phyloP scores from a whole-genome alignment of 2,888 invertebrate species.

The Elysia crispata region DNA sequence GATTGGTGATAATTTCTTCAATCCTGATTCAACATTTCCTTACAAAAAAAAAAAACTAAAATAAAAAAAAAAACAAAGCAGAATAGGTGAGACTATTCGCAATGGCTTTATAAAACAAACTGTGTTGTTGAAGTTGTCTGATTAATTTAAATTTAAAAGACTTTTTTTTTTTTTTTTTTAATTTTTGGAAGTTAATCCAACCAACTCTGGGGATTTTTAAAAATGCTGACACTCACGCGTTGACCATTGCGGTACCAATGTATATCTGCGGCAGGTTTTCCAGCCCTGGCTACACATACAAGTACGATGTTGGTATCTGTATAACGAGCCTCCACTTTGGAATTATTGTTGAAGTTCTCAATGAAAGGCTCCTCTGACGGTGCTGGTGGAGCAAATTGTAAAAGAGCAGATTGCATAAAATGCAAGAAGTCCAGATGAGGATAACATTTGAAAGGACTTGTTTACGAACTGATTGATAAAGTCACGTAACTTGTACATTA shows the following conservation, averaged over 20 bases:
- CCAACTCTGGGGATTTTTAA: background rate
- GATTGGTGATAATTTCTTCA: too few relatives aligned
- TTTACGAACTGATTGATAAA: background rate
- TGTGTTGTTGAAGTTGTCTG: too few relatives aligned
- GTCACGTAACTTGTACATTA: background rate
- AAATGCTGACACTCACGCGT: conserved; percentile 80
- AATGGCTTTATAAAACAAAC: too few relatives aligned
- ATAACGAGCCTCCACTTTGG: conserved; percentile 86
- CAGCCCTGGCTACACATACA: conserved; percentile 93
- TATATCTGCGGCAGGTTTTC: conserved; percentile 91
- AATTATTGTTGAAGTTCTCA: conserved; percentile 92
- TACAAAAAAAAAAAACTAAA: too few relatives aligned
- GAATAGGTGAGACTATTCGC: too few relatives aligned
- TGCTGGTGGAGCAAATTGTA: conserved; percentile 81
- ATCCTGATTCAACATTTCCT: too few relatives aligned
- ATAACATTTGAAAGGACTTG: background rate
- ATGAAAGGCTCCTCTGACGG: conserved; percentile 95
- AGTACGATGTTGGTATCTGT: conserved; percentile 92
- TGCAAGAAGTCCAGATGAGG: background rate
- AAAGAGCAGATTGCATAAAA: background rate
- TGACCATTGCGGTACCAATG: conserved; percentile 93
- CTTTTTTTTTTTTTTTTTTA: background rate
- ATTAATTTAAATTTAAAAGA: background rate
- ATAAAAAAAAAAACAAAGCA: too few relatives aligned
- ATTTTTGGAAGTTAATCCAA: background rate